These are phyloP conservation scores for Apodemia zela DNA, from an alignment of 2,888 invertebrate species.

Conservation along the genomic window DNA sequence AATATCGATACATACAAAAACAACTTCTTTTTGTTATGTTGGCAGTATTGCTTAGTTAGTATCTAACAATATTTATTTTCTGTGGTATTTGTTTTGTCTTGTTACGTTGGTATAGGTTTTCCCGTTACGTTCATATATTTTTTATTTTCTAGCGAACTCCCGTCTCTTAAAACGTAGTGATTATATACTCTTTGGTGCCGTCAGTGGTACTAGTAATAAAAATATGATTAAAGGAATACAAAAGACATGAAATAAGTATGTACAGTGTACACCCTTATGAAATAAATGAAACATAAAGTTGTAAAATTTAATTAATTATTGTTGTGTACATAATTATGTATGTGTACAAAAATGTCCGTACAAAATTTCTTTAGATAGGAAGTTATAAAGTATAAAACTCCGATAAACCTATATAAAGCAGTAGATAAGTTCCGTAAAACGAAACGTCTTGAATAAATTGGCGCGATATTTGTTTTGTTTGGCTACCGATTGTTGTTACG, in stretches of 20 bases:
- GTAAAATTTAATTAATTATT: background rate
- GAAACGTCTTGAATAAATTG: conserved; percentile 32
- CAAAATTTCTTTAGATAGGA: background rate
- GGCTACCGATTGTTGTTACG: conserved; percentile 46
- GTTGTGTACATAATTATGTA: background rate
- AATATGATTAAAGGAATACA: background rate
- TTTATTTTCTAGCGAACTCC: no score
- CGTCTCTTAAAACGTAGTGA: no score
- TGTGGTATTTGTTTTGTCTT: no score
- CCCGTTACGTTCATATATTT: no score
- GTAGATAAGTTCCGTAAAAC: conserved; percentile 33
- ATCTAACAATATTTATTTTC: no score
- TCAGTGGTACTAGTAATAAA: background rate
- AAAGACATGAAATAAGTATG: background rate
- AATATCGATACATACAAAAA: no score
- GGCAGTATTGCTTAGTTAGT: no score
- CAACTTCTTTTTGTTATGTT: no score
- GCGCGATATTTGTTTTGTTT: conserved; percentile 70
- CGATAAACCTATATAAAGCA: background rate
- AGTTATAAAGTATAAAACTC: background rate
- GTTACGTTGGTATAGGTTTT: no score
- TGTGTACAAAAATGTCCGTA: no score
- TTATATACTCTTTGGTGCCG: no score
- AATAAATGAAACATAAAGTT: background rate
- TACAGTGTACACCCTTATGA: no score